Base-by-base conservation (phyloP, 2,113 vertebrate genomes). In the Scomber scombrus region DNA sequence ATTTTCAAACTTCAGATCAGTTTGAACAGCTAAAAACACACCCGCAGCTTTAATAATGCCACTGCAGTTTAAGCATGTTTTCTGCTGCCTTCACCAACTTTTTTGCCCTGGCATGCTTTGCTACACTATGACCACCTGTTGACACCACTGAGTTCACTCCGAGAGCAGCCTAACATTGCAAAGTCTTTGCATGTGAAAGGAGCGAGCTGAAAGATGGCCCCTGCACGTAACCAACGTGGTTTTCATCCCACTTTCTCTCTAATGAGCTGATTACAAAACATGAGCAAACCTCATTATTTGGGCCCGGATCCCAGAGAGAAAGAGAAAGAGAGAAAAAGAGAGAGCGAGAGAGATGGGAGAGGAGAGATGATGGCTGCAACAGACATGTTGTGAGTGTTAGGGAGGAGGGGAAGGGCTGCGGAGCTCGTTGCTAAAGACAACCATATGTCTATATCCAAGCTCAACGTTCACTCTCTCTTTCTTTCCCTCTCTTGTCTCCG, bases 381-480 rank as follows among this genome's bases (percentile, higher is more conserved):
- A 81, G 82, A 75, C 71, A 65, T 56, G 63, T 57, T n/a, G 69
- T 15, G 54, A 43, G 58, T 34, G 34, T 40, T 62, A 63, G 72
- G 90, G 85, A 88, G 78, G 65, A 82, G 72, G 89, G 80, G 73
- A 82, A 54, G 71, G 51, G 67, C 65, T 29, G 79, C 10, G 56
- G 79, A 71, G 71, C 51, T 76, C 82, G 86, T 78, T 77, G 92
- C 91, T 96, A 95, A 96, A 94, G 93, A 95, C 87, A 94, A 95
- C 95, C 96, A 96, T 95, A 96, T 95, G 95, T 94, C 88, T 75
- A 82, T 56, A 85, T 74, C 91, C 89, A 91, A 84, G 90, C 91
- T 88, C 55, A 76, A 91, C 89, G 93, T 93, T 89, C 82, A 90
- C 88, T 84, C 75, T 64, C 55, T 58, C 21, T 56, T 29, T 50